These are phyloP conservation scores for Ashinkailepas kermadecensis DNA, from an alignment of 2,888 invertebrate genomes.

Conservation along the genomic window DNA sequence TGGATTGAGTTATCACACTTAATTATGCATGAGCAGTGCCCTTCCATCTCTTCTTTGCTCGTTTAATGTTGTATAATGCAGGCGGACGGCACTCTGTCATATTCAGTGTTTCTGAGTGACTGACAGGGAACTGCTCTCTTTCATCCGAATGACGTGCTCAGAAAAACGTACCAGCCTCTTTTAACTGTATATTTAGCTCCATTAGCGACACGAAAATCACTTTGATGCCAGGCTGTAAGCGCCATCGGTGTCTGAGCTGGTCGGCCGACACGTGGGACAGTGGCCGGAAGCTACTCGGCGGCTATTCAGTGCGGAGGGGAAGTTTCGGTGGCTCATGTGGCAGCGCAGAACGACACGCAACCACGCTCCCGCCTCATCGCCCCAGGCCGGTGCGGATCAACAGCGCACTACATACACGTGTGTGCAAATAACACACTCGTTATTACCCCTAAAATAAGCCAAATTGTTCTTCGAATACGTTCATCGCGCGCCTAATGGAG, in stretches of 20 bases:
- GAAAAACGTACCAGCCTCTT: not conserved
- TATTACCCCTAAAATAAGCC: not conserved
- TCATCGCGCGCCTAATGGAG: constrained; percentile 6
- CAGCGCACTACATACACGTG: not conserved
- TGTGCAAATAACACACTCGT: not conserved
- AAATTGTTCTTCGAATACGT: not conserved
- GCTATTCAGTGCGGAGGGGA: no score
- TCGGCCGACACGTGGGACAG: no score
- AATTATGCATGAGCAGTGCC: not conserved
- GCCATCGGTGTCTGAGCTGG: not conserved
- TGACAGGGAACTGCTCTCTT: not conserved
- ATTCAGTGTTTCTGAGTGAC: not conserved
- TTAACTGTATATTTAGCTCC: not conserved
- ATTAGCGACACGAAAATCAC: constrained; percentile 2
- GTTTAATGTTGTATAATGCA: not conserved
- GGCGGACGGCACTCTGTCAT: not conserved
- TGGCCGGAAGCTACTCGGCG: no score
- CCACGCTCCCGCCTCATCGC: not conserved
- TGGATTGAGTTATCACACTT: not conserved
- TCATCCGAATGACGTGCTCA: not conserved
- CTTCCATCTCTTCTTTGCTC: not conserved
- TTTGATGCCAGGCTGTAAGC: not conserved
- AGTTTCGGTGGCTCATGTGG: no score
- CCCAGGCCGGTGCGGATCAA: no score
- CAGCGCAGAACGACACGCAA: no score